phyloP scores from a whole-genome alignment of 2,797 vertebrate species.

The Paratrypauchen microcephalus region DNA sequence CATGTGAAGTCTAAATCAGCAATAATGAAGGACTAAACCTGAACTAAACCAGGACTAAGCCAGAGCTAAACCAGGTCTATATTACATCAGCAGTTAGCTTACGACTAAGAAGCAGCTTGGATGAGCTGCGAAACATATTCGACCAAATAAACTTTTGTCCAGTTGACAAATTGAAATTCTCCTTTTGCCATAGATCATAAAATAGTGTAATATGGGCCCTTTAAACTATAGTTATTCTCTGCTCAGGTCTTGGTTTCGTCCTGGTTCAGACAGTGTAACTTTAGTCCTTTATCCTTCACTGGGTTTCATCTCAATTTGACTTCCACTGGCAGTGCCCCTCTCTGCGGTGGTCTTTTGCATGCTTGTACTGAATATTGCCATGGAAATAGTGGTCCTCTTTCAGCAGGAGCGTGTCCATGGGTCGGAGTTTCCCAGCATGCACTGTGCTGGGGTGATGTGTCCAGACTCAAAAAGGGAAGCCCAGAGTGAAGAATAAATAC shows the following conservation, averaged over 20 bases:
- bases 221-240: background rate
- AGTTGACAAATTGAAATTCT: too few species aligned
- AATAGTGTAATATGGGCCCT: too few species aligned
- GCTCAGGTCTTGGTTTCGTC: background rate
- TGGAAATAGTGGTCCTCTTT: conserved; percentile 1
- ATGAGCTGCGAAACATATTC: too few species aligned
- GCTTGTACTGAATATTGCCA: conserved; percentile 6
- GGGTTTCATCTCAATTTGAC: background rate
- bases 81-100: too few species aligned
- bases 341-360: conserved; percentile 1
- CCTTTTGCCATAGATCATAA: too few species aligned
- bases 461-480: background rate
- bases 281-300: background rate
- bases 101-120: too few species aligned
- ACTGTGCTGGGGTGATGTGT: background rate
- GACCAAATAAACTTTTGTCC: too few species aligned
- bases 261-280: background rate
- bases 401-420: background rate
- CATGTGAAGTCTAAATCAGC: too few species aligned
- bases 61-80: too few species aligned
- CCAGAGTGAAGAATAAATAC: too few species aligned
- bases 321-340: background rate
- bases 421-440: background rate
- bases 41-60: too few species aligned
- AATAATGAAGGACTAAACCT: too few species aligned